These are phyloP conservation scores for Tetropium fuscum DNA, from an alignment of 2,888 invertebrate species.

Conservation along the genomic window DNA sequence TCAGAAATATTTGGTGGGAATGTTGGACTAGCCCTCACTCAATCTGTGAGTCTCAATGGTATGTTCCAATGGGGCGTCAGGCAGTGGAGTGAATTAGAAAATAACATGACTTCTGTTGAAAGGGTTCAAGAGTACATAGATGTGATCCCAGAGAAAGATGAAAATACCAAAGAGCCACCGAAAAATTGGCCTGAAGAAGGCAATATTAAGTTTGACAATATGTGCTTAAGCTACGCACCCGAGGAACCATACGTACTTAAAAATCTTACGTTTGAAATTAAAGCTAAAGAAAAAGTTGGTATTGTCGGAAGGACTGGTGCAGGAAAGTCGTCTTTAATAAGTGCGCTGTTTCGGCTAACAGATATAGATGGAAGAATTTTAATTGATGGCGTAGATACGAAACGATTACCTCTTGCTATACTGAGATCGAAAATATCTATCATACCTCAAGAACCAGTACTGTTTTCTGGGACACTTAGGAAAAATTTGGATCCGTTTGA, in stretches of 20 bases:
- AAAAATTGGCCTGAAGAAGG: conserved; percentile 72
- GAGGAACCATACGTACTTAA: conserved; percentile 76
- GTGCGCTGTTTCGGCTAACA: conserved; percentile 84
- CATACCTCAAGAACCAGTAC: conserved; percentile 87
- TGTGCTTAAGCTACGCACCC: conserved; percentile 73
- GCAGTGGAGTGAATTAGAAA: conserved; percentile 67
- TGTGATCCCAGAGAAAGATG: conserved; percentile 70
- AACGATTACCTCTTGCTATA: conserved; percentile 76
- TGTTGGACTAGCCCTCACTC: conserved; percentile 63
- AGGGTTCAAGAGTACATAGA: conserved; percentile 84
- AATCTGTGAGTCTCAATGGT: conserved; percentile 59
- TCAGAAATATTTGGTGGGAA: conserved; percentile 58
- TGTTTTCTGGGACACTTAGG: conserved; percentile 87
- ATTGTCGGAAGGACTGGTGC: conserved; percentile 87
- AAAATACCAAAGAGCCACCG: conserved; percentile 56
- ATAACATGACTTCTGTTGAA: conserved; percentile 92
- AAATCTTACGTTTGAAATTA: conserved; percentile 72
- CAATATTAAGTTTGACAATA: conserved; percentile 70
- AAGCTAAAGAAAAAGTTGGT: conserved; percentile 75
- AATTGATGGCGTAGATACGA: conserved; percentile 82
- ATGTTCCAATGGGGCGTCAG: conserved; percentile 90
- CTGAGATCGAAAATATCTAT: conserved; percentile 83
- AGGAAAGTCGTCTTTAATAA: conserved; percentile 81
- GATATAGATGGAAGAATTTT: conserved; percentile 80
- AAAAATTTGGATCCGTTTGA: conserved; percentile 92